Evolutionary conservation across 2,113 vertebrate genomes (phyloP), one percentile per base, ranked within the genome.

Genomic region (Protobothrops flavoviridis): DNA sequence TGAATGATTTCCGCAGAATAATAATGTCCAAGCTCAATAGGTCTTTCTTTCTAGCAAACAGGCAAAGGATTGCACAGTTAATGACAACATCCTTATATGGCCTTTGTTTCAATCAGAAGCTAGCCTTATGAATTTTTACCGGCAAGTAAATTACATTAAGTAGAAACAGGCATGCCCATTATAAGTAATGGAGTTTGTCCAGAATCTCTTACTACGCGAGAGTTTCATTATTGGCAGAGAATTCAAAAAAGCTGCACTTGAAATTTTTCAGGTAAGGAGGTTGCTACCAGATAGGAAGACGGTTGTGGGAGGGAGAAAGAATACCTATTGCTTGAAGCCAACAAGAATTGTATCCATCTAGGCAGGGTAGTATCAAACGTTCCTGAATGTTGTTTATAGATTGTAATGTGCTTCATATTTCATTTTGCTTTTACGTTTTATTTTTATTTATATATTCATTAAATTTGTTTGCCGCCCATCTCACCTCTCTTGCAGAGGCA

Each of bases 321-420:
- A 90, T 85, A 26, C 29, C n/a, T 88, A 12, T 56, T 17, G 21
- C 61, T 52, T 56, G 33, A 13, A 93, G 45, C 55, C 39, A 59
- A 64, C 45, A 61, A 89, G 45, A 64, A 61, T 6, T 17, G n/a
- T 48, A 81, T 57, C 74, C 17, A 21, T 81, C 87, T 92, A 90
- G 61, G 57, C 48, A 87, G 89, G 21, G 87, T 39, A 17, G 50
- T 93, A 92, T 87, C 56, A 93, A 90, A 93, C 81, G n/a, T 90
- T 57, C 21, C n/a, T 61, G 86, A 87, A 87, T 64, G 45, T 15
- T 87, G 45, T 81, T 90, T 90, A 90, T 90, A 90, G 55, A 87
- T 87, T 93, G 81, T 56, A 90, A 4, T 53, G 21, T 26, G 26
- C 11, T 87, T 86, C 45, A 87, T 90, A 43, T 90, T 90, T 93